A percentile compares a stretch with the other conserved stretches of the same genome.
phyloP scores from a whole-genome alignment of 2,113 vertebrate genomes.

The Ciconia maguari region DNA sequence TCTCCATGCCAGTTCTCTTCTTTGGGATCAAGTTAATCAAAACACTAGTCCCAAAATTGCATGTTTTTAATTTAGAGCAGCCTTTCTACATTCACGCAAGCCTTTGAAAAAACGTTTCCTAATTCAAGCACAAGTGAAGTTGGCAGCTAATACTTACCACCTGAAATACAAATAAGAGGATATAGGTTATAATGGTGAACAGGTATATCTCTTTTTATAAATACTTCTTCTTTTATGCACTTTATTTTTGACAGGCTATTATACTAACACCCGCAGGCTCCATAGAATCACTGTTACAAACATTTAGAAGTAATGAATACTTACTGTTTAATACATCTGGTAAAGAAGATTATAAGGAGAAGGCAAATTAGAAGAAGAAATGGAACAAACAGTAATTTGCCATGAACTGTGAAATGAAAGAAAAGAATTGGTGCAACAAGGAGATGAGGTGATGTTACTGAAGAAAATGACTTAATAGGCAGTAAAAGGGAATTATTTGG shows the following conservation, averaged over 20 bases:
- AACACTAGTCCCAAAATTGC: not conserved
- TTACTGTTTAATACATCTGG: not conserved
- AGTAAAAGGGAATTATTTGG: not conserved
- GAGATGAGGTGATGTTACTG: not conserved
- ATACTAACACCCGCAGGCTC: not conserved
- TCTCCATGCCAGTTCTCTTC: not conserved
- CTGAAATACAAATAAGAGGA: not conserved
- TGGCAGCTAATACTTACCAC: not conserved
- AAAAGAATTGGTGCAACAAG: not conserved
- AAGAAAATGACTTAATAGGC: not conserved
- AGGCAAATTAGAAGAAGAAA: not conserved
- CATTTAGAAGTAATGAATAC: not conserved
- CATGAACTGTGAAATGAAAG: not conserved
- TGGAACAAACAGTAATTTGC: not conserved
- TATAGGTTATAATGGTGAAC: not conserved
- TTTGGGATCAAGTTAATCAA: not conserved
- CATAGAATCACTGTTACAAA: not conserved
- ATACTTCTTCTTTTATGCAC: not conserved
- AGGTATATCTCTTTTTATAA: not conserved
- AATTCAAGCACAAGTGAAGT: not conserved
- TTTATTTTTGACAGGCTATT: not conserved
- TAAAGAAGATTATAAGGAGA: not conserved
- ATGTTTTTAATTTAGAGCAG: not conserved
- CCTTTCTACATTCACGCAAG: not conserved
- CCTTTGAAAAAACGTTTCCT: not conserved